Base-by-base conservation (phyloP, 2,888 invertebrate species). In the Tinea pellionella region DNA sequence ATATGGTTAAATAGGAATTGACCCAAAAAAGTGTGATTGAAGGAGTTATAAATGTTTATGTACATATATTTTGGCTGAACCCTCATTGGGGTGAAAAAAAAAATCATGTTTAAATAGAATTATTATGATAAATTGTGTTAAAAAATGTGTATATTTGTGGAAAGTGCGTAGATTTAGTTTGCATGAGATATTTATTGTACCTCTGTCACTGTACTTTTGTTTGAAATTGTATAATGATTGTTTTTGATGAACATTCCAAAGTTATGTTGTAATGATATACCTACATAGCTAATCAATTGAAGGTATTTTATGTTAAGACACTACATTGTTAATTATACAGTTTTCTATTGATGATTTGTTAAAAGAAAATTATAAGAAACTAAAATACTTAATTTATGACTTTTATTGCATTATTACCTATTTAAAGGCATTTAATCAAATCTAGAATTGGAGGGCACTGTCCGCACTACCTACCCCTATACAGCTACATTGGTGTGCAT, bases 321-420 rank as follows among this genome's bases (percentile, higher is more conserved):
- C 85, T 86, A 84, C 86, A 76, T 87, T 87, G 87, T 87, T 87
- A 85, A 87, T 86, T 86, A 86, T 87, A 85, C 86, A 87, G 85
- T 87, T 87, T 87, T 87, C 86, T 87, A 87, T 87, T 87, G 87
- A 87, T 86, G 84, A 87, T 87, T 87, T 87, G 87, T 87, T 87
- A 86, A 86, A 83, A 86, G 86, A 87, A 87, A 87, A 87, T 87
- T 87, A 87, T 86, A 87, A 77, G 85, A 87, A 86, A 87, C 87
- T 86, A 86, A 87, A 87, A 53, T 53, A 53, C 53, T 53, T 53
- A 53, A 16, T 47, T 13, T 13, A 86, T 68, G 71, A 66, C 69
- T 78, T 74, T 84, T 69, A 83, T 37, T 37, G 9, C n/a, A 37
- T 6, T 9, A 37, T 9, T 9, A 37, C 37, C 37, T 37, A 30